Percentiles rank a stretch among this genome's conserved stretches.
These are phyloP conservation scores for Mormyrus lacerda DNA, from an alignment of 2,113 vertebrate genomes.

Conservation along the genomic window DNA sequence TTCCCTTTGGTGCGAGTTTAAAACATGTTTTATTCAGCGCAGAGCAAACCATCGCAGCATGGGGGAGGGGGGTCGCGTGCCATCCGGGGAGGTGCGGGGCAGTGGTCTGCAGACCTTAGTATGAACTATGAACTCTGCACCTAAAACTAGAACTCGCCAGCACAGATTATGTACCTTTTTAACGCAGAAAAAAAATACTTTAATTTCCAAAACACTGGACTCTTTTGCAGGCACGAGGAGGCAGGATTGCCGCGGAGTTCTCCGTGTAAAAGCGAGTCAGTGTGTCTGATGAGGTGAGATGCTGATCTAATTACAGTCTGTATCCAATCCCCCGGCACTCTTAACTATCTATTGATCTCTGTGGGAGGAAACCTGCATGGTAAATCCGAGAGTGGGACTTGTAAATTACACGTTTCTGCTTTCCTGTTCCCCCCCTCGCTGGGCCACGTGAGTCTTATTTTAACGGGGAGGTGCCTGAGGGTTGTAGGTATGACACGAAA, in stretches of 20 bases:
- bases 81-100: not conserved
- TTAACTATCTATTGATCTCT: conserved; percentile 12
- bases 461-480: not conserved
- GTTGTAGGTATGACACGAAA: not conserved
- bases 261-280: not conserved
- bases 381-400: not conserved
- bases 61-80: not conserved
- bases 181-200: not conserved
- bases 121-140: not conserved
- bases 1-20: not conserved
- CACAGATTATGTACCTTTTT: not conserved
- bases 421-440: not conserved
- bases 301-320: conserved; percentile 12
- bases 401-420: conserved; percentile 1
- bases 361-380: conserved; percentile 11
- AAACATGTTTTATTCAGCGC: not conserved
- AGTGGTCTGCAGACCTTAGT: not conserved
- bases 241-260: not conserved
- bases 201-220: not conserved
- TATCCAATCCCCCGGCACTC: not conserved
- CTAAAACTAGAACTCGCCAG: not conserved
- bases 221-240: not conserved
- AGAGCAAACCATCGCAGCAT: not conserved
- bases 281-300: conserved; percentile 7
- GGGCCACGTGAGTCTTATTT: not conserved